Percentiles rank a stretch among this genome's conserved stretches.
These are phyloP conservation scores for Schizopygopsis pylzovi DNA, from an alignment of 2,797 vertebrate genomes.

Conservation along the genomic window DNA sequence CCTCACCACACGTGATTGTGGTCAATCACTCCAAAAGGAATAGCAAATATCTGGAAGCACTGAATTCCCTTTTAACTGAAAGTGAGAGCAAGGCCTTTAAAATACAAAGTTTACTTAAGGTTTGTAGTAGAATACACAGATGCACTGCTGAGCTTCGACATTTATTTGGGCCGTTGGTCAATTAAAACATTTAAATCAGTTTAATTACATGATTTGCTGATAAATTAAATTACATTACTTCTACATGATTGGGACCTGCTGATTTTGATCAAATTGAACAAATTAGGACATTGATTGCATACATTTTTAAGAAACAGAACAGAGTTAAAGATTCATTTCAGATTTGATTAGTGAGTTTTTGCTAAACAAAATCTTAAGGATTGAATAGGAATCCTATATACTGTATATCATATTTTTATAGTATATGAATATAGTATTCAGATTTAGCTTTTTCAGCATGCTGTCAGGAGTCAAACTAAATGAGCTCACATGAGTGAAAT, in stretches of 20 bases:
- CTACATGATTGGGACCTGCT: not conserved
- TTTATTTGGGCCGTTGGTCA: not conserved
- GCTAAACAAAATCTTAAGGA: not conserved
- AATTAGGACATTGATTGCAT: not conserved
- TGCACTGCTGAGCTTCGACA: not conserved
- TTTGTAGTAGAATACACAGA: not conserved
- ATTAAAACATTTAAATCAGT: not conserved
- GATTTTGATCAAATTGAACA: not conserved
- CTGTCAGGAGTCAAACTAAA: not conserved
- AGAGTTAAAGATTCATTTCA: not conserved
- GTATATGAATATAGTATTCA: not conserved
- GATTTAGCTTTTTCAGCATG: not conserved
- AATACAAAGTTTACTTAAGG: not conserved
- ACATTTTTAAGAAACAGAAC: not conserved
- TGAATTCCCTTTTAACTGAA: conserved; percentile 17
- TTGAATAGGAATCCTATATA: not conserved
- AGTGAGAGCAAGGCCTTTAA: not conserved
- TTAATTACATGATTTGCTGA: not conserved
- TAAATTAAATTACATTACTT: not conserved
- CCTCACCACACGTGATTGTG: conserved; percentile 16
- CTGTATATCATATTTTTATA: too few species aligned
- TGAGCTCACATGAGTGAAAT: not conserved
- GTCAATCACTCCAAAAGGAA: conserved; percentile 40
- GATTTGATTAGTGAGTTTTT: not conserved
- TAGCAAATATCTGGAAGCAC: conserved; percentile 27